Evolutionary conservation across 2,797 vertebrate genomes (phyloP).

Genomic region (Pagetopsis macropterus): DNA sequence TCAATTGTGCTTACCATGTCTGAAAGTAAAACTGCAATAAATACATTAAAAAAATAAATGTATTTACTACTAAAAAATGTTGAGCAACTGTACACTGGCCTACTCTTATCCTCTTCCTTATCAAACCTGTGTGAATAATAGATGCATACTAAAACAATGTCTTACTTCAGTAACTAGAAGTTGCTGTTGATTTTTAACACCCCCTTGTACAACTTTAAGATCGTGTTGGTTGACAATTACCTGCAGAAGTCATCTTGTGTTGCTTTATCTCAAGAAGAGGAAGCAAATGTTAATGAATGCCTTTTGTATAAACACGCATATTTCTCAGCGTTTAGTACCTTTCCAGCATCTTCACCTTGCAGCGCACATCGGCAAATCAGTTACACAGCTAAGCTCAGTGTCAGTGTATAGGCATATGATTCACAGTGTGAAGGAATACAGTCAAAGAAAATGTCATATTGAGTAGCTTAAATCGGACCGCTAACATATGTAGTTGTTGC

Average conservation of each 20-base stretch:
- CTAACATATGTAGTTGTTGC: conserved; percentile 9
- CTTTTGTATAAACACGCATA: conserved; percentile 76
- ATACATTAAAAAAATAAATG: background rate
- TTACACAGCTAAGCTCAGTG: conserved; percentile 45
- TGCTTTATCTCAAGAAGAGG: conserved; percentile 67
- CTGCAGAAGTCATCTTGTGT: conserved; percentile 62
- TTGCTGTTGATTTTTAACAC: conserved; percentile 78
- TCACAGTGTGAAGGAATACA: conserved; percentile 1
- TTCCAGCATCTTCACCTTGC: conserved; percentile 37
- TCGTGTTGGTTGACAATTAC: conserved; percentile 76
- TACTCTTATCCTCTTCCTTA: background rate
- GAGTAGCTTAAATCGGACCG: background rate
- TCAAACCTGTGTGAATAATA: conserved; percentile 11
- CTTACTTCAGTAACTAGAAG: conserved; percentile 57
- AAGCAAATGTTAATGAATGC: conserved; percentile 84
- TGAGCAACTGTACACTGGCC: background rate
- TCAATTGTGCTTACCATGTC: background rate
- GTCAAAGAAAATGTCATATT: conserved; percentile 22
- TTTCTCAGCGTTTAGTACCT: conserved; percentile 57
- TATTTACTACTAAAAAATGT: background rate
- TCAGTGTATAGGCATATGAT: background rate
- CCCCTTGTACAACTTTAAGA: conserved; percentile 29
- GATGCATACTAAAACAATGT: conserved; percentile 31
- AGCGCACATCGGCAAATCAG: conserved; percentile 69
- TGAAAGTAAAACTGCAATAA: background rate